Percentiles rank a stretch among this genome's conserved stretches.
These are phyloP conservation scores for Drosophila anceps DNA, from an alignment of 2,888 invertebrate genomes.

Conservation along the genomic window DNA sequence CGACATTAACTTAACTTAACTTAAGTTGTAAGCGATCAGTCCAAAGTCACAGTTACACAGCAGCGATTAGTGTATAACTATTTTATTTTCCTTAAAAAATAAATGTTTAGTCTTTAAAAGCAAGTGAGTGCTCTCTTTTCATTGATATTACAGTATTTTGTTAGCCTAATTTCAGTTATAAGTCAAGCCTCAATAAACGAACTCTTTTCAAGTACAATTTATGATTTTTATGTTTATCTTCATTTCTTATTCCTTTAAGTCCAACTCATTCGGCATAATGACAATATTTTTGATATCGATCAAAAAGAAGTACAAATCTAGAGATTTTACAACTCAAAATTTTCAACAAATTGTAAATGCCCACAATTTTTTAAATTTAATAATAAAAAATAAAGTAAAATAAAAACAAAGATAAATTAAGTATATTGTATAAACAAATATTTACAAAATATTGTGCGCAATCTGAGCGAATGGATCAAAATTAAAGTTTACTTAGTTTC, in stretches of 20 bases:
- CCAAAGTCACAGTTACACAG: slow-evolving; percentile 68
- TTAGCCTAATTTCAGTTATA: slow-evolving; percentile 43
- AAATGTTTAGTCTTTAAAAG: slow-evolving; percentile 51
- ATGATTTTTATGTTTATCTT: slow-evolving; percentile 2
- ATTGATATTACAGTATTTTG: slow-evolving; percentile 61
- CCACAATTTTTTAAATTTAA: slow-evolving; percentile 37
- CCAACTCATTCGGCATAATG: slow-evolving; percentile 65
- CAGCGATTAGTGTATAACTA: slow-evolving; percentile 36
- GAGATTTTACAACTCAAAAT: slow-evolving; percentile 60
- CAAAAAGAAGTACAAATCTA: slow-evolving; percentile 73
- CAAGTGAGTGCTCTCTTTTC: slow-evolving; percentile 29
- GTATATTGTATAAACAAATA: slow-evolving; percentile 33
- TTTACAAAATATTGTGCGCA: slow-evolving; percentile 41
- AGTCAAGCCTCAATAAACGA: slow-evolving; percentile 37
- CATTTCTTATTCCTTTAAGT: not conserved
- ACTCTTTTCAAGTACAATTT: slow-evolving; percentile 31
- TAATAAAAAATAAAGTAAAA: not conserved
- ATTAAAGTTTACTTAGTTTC: slow-evolving; percentile 45
- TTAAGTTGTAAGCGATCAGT: slow-evolving; percentile 66
- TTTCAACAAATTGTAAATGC: slow-evolving; percentile 26
- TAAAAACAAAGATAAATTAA: slow-evolving; percentile 4
- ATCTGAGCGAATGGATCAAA: slow-evolving; percentile 78
- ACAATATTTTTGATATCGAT: slow-evolving; percentile 77
- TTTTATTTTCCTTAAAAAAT: slow-evolving; percentile 49
- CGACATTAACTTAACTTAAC: slow-evolving; percentile 37